A percentile compares a stretch with the other conserved stretches of the same genome.
Evolutionary conservation across 2,113 vertebrate species (phyloP).

Genomic region (Rhinopomastus cyanomelas): DNA sequence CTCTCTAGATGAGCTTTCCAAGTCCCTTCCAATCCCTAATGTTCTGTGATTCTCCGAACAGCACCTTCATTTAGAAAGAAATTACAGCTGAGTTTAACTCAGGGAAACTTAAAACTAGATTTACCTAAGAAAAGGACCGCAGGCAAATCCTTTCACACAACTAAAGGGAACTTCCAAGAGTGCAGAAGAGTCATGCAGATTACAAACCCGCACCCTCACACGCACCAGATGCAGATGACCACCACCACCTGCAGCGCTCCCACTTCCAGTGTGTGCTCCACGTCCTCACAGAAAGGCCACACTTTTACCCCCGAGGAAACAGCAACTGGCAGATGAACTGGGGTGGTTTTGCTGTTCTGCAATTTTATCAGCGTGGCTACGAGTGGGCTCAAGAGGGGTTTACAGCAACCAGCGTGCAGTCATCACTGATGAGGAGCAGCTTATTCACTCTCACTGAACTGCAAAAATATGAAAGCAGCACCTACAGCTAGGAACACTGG

Average conservation of each 20-base stretch:
- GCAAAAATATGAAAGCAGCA: constrained; percentile 40
- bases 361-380: constrained; percentile 20
- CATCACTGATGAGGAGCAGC: constrained; percentile 50
- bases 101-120: background rate
- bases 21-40: too few relatives aligned
- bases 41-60: too few relatives aligned
- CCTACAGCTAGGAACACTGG: background rate
- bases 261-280: background rate
- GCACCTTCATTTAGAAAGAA: background rate
- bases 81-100: background rate
- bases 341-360: constrained; percentile 43
- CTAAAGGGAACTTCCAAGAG: background rate
- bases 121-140: background rate
- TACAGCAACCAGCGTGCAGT: constrained; percentile 27
- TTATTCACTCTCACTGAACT: constrained; percentile 42
- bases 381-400: constrained; percentile 42
- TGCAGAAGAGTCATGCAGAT: background rate
- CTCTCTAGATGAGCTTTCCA: too few relatives aligned
- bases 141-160: background rate
- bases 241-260: background rate
- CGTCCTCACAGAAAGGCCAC: background rate
- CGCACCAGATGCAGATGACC: background rate
- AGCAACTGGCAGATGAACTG: constrained; percentile 26
- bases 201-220: background rate
- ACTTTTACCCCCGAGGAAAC: constrained; percentile 40